These are phyloP conservation scores for Phycodurus eques DNA, from an alignment of 2,113 vertebrate genomes.

Conservation along the genomic window DNA sequence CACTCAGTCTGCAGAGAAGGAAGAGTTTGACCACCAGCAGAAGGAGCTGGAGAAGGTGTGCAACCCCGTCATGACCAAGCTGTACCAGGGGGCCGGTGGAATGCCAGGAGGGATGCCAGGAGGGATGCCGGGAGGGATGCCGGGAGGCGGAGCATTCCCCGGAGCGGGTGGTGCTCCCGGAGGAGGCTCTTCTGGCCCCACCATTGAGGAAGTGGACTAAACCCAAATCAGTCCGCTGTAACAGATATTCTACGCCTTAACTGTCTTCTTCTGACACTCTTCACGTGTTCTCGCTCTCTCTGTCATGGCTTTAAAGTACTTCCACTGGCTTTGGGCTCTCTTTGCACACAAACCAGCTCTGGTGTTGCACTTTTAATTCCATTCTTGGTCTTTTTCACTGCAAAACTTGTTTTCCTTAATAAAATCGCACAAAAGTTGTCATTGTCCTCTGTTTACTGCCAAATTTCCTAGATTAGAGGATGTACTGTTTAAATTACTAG, in stretches of 20 bases:
- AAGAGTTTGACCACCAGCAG: conserved; percentile 92
- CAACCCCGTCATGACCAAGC: conserved; percentile 74
- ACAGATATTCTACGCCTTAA: not conserved
- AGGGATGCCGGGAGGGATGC: conserved; percentile 82
- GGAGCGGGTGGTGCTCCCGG: conserved; percentile 54
- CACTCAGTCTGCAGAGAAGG: conserved; percentile 83
- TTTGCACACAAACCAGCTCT: not conserved
- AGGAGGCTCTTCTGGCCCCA: conserved; percentile 68
- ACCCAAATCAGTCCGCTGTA: not conserved
- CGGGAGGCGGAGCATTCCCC: conserved; percentile 65
- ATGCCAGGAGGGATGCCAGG: conserved; percentile 74
- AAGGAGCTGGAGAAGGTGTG: conserved; percentile 85
- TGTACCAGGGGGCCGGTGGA: conserved; percentile 69
- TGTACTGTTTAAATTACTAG: too few relatives aligned
- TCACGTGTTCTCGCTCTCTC: not conserved
- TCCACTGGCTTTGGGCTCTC: not conserved
- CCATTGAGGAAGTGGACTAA: conserved; percentile 76
- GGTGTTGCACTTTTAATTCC: not conserved
- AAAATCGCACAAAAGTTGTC: not conserved
- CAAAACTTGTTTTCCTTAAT: not conserved
- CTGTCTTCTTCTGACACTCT: not conserved
- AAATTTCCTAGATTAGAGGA: too few relatives aligned
- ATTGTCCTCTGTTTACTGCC: not conserved
- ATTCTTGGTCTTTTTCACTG: not conserved
- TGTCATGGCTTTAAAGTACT: not conserved